Evolutionary conservation across 2,888 invertebrate genomes (phyloP).

Genomic region (Yponomeuta malinellus): DNA sequence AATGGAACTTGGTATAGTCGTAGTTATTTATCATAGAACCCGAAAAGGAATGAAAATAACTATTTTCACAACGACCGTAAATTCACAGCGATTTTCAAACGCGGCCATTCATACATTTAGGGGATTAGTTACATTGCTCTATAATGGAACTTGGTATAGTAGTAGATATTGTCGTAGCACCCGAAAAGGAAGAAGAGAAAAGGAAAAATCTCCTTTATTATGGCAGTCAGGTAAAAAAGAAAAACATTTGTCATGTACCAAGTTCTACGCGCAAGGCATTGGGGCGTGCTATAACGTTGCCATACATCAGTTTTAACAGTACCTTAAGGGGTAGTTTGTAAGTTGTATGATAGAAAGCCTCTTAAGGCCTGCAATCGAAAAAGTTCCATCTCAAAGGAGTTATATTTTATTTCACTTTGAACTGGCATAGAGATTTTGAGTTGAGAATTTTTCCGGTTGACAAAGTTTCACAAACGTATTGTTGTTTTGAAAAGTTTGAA

Average conservation of each 20-base stretch:
- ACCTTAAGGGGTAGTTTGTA: slow-evolving; percentile 42
- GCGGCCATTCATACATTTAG: too few species aligned
- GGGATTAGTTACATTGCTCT: too few species aligned
- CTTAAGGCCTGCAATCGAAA: slow-evolving; percentile 21
- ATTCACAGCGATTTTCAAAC: too few species aligned
- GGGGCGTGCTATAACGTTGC: slow-evolving; percentile 31
- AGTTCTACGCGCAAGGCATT: slow-evolving; percentile 24
- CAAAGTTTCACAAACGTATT: background rate
- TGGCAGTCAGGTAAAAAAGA: slow-evolving; percentile 15
- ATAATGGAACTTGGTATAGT: too few species aligned
- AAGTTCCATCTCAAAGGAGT: slow-evolving; percentile 26
- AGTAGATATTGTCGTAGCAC: too few species aligned
- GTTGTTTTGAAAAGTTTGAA: background rate
- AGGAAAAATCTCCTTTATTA: too few species aligned
- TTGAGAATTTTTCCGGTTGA: background rate
- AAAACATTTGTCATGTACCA: background rate
- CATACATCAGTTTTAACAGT: slow-evolving; percentile 39
- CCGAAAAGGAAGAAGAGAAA: too few species aligned
- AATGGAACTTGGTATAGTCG: slow-evolving; percentile 15
- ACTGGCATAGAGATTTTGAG: background rate
- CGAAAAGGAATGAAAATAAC: too few species aligned
- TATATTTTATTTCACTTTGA: background rate
- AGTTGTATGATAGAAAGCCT: slow-evolving; percentile 32
- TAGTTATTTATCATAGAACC: too few species aligned
- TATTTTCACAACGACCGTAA: too few species aligned